Conservation (phyloP, 2,113 vertebrate species). For the Cheilinus undulatus region DNA sequence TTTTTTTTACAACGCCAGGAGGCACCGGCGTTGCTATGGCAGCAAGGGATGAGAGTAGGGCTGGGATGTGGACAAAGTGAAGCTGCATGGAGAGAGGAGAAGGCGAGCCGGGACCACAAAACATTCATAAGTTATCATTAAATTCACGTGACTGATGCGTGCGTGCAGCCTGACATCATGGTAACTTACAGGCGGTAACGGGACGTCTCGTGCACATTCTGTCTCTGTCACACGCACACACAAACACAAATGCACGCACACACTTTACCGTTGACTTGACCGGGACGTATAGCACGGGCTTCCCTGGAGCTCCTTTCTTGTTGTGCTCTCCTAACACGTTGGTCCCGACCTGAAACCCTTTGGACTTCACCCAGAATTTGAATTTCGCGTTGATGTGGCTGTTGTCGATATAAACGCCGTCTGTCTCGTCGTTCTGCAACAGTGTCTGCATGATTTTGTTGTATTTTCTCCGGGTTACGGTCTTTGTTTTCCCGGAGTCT, state of each 20-base stretch:
- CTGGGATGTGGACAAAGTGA: slow-evolving; percentile 80
- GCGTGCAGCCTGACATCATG: slow-evolving; percentile 40
- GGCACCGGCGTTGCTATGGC: slow-evolving; percentile 87
- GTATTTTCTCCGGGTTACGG: slow-evolving; percentile 96
- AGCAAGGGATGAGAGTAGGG: slow-evolving; percentile 82
- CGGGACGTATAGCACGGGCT: slow-evolving; percentile 93
- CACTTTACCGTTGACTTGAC: slow-evolving; percentile 94
- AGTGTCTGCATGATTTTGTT: slow-evolving; percentile 89
- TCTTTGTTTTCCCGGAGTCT: slow-evolving; percentile 98
- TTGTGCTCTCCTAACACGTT: slow-evolving; percentile 85
- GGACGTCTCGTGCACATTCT: slow-evolving; percentile 62
- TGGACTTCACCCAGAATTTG: slow-evolving; percentile 98
- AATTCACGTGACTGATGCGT: slow-evolving; percentile 46
- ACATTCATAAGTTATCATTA: slow-evolving; percentile 65
- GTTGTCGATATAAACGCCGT: slow-evolving; percentile 86
- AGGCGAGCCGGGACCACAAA: slow-evolving; percentile 59
- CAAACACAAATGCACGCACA: slow-evolving; percentile 47
- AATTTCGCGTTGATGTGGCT: slow-evolving; percentile 96
- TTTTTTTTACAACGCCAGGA: slow-evolving; percentile 76
- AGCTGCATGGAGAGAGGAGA: slow-evolving; percentile 50
- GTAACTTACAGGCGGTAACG: slow-evolving; percentile 66
- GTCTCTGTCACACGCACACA: slow-evolving; percentile 15
- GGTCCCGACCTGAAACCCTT: slow-evolving; percentile 88
- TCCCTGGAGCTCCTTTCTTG: slow-evolving; percentile 88
- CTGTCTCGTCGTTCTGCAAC: slow-evolving; percentile 85